Evolutionary conservation across 2,888 invertebrate species (phyloP).

Genomic region (Mesorhabditis sp.): DNA sequence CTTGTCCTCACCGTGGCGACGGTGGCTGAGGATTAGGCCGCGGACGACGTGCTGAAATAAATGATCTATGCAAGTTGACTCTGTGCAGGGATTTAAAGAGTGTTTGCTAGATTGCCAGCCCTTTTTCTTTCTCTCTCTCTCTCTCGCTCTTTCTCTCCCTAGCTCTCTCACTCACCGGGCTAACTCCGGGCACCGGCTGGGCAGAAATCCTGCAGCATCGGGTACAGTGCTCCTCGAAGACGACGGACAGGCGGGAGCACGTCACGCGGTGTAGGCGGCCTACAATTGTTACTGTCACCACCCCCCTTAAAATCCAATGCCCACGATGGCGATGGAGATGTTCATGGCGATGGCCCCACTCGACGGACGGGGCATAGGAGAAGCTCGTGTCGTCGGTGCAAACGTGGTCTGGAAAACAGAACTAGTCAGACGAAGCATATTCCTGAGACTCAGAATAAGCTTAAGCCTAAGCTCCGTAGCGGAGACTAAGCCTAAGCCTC

Average conservation of each 20-base stretch:
- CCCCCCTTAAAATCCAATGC: not conserved
- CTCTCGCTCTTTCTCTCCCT: too few species aligned
- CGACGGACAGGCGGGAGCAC: not conserved
- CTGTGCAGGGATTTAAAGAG: too few species aligned
- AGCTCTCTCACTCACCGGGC: not conserved
- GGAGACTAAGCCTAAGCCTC: too few species aligned
- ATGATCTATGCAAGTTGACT: not conserved
- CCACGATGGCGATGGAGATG: not conserved
- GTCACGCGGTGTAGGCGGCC: not conserved
- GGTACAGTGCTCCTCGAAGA: not conserved
- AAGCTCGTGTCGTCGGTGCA: conserved; percentile 5
- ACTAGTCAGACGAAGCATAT: too few species aligned
- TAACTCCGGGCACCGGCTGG: conserved; percentile 3
- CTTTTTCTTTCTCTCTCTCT: too few species aligned
- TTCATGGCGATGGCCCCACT: not conserved
- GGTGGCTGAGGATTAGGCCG: not conserved
- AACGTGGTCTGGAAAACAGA: not conserved
- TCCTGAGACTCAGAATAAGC: too few species aligned
- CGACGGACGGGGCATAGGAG: not conserved
- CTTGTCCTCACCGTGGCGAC: not conserved
- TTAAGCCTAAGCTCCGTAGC: too few species aligned
- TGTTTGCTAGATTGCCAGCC: too few species aligned
- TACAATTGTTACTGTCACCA: not conserved
- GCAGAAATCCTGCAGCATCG: not conserved
- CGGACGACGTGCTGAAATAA: not conserved